These are phyloP conservation scores for Chymomyza caudatula DNA, from an alignment of 2,888 invertebrate genomes.

Conservation along the genomic window DNA sequence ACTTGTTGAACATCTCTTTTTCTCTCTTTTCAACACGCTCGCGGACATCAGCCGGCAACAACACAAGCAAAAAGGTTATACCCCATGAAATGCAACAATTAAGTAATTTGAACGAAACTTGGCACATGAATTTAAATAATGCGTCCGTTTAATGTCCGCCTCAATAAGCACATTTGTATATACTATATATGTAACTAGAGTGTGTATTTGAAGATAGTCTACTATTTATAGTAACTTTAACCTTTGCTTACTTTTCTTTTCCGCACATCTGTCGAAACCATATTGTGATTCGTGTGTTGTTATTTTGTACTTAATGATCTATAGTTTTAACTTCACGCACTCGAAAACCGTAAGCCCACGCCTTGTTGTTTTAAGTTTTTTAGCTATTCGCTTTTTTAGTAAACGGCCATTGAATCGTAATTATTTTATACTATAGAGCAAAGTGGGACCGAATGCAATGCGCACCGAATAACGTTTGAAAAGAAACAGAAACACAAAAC, in stretches of 20 bases:
- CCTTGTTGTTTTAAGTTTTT: slow-evolving; percentile 12
- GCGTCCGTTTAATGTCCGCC: slow-evolving; percentile 22
- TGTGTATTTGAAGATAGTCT: slow-evolving; percentile 10
- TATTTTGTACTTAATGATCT: slow-evolving; percentile 19
- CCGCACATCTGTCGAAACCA: slow-evolving; percentile 70
- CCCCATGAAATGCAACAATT: slow-evolving; percentile 1
- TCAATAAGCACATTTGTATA: not conserved
- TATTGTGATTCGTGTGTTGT: slow-evolving; percentile 42
- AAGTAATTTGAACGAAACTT: slow-evolving; percentile 27
- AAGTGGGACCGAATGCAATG: slow-evolving; percentile 21
- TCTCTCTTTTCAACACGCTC: not conserved
- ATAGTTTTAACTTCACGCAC: not conserved
- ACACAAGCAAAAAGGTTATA: slow-evolving; percentile 5
- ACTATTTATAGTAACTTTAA: slow-evolving; percentile 23
- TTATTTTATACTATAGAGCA: not conserved
- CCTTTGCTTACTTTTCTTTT: slow-evolving; percentile 74
- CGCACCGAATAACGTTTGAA: slow-evolving; percentile 52
- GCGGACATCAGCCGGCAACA: not conserved
- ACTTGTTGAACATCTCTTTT: not conserved
- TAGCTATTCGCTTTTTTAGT: slow-evolving; percentile 16
- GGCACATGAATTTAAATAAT: slow-evolving; percentile 30
- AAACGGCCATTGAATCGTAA: not conserved
- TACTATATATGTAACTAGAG: slow-evolving; percentile 17
- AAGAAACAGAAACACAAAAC: slow-evolving; percentile 7
- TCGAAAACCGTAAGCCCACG: not conserved